phyloP scores from a whole-genome alignment of 2,797 vertebrate genomes.

The Crenichthys baileyi region DNA sequence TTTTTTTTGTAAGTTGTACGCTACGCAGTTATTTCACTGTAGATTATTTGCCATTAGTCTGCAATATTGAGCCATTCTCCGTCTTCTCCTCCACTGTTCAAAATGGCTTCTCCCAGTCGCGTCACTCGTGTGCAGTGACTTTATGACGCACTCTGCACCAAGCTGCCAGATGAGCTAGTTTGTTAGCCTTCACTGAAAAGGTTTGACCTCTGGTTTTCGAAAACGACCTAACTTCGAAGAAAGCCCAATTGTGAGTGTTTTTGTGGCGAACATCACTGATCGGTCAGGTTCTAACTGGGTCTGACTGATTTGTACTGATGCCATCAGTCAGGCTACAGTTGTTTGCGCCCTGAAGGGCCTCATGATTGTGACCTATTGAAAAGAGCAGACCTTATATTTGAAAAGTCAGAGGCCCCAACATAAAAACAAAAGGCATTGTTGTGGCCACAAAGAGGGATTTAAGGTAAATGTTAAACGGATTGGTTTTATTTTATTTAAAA shows the following conservation, averaged over 20 bases:
- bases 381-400: constrained; percentile 60
- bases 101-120: constrained; percentile 84
- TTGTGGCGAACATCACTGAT: not conserved
- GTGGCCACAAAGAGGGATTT: constrained; percentile 32
- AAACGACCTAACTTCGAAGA: not conserved
- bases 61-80: constrained; percentile 17
- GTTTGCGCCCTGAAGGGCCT: constrained; percentile 59
- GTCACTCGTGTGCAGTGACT: constrained; percentile 70
- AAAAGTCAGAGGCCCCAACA: constrained; percentile 51
- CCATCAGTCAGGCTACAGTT: constrained; percentile 3
- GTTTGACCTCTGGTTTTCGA: constrained; percentile 25
- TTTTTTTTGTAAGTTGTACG: accelerated
- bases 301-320: not conserved
- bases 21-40: accelerated
- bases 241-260: not conserved
- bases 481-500: constrained; percentile 30
- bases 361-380: constrained; percentile 66
- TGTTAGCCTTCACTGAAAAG: constrained; percentile 39
- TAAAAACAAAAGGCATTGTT: constrained; percentile 55
- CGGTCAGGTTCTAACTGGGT: not conserved
- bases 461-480: constrained; percentile 19
- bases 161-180: constrained; percentile 56
- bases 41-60: not conserved
- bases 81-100: constrained; percentile 66
- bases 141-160: constrained; percentile 86